These are phyloP conservation scores for Cavia aperea DNA, from an alignment of 2,113 vertebrate genomes.

Conservation along the genomic window DNA sequence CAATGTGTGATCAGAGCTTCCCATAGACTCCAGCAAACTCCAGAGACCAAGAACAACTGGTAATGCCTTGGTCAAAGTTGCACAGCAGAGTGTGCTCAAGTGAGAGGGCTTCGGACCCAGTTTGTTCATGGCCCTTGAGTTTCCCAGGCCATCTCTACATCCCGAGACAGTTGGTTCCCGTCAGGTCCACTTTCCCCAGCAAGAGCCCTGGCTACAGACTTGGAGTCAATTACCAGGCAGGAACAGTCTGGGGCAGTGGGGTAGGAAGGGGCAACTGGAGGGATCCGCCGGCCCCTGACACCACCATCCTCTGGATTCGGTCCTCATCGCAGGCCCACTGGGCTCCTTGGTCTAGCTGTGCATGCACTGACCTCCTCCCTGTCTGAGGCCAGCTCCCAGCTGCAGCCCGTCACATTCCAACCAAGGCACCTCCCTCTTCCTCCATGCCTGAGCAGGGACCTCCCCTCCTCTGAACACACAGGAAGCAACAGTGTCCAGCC, in stretches of 20 bases:
- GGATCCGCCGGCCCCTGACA: no score
- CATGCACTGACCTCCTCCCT: constrained; percentile 2
- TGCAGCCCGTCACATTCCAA: constrained; percentile 46
- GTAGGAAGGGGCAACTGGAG: neutral
- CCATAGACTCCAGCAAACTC: neutral
- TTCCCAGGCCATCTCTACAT: neutral
- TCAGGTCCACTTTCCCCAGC: constrained; percentile 17
- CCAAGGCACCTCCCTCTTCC: constrained; percentile 45
- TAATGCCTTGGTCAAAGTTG: constrained; percentile 11
- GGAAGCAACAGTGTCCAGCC: neutral
- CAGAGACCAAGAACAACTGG: neutral
- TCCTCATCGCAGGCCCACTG: neutral
- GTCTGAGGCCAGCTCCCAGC: constrained; percentile 34
- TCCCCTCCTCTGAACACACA: neutral
- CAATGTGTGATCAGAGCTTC: neutral
- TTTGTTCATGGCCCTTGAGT: neutral
- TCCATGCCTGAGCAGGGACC: neutral
- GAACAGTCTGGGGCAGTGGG: neutral
- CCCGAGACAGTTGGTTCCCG: neutral
- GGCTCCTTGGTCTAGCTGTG: neutral
- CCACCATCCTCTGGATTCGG: neutral
- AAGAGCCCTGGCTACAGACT: neutral
- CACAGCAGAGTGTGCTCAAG: neutral
- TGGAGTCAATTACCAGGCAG: neutral
- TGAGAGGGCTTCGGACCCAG: neutral